Conservation (phyloP, 2,797 vertebrate species). For the Ataeniobius toweri region DNA sequence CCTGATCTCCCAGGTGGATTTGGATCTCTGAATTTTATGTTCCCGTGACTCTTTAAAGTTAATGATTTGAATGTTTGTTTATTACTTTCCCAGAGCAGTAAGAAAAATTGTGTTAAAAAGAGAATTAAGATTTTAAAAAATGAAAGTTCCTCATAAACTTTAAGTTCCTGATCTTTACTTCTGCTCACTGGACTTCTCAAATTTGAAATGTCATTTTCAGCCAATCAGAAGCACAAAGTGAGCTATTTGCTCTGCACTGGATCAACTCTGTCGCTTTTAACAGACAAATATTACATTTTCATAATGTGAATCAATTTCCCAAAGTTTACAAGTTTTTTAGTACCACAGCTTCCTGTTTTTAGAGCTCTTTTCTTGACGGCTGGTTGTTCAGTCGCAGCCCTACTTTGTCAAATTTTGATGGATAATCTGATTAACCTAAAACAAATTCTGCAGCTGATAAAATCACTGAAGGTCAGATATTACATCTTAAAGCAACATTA, state of each 20-base stretch:
- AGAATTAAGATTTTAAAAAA: not conserved
- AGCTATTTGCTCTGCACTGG: not conserved
- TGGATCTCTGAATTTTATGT: not conserved
- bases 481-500: not conserved
- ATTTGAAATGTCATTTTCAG: conserved; percentile 9
- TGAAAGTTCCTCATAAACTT: not conserved
- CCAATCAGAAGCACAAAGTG: not conserved
- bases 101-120: not conserved
- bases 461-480: not conserved
- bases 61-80: not conserved
- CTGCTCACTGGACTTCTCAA: conserved; percentile 12
- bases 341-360: not conserved
- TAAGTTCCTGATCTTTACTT: conserved; percentile 16
- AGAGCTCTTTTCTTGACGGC: not conserved
- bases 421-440: not conserved
- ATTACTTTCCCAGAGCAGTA: not conserved
- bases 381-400: not conserved
- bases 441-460: not conserved
- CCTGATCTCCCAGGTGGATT: not conserved
- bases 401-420: not conserved
- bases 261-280: not conserved
- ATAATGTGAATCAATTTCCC: not conserved
- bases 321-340: not conserved
- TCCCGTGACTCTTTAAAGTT: not conserved
- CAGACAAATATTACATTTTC: not conserved